phyloP scores from a whole-genome alignment of 2,797 vertebrate genomes.

The Harpagifer antarcticus region DNA sequence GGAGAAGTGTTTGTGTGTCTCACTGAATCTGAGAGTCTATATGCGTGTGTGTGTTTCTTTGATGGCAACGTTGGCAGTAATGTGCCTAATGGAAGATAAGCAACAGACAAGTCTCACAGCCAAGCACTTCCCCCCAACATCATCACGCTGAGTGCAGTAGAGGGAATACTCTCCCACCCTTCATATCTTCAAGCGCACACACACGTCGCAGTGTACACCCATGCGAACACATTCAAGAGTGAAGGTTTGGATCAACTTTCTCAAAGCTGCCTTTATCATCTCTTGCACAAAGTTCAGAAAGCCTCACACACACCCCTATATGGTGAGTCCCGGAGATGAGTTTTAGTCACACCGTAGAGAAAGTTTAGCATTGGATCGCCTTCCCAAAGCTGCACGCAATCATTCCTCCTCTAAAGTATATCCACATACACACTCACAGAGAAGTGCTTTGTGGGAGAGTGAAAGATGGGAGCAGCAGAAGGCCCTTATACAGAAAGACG shows the following conservation, averaged over 20 bases:
- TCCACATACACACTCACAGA: constrained; percentile 16
- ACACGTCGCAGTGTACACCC: neutral
- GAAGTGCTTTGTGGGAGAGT: constrained; percentile 49
- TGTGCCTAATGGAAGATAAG: constrained; percentile 84
- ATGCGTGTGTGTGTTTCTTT: constrained; percentile 51
- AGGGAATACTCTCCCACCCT: constrained; percentile 56
- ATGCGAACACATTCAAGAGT: constrained; percentile 19
- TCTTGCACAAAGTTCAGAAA: constrained; percentile 39
- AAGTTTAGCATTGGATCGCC: constrained; percentile 65
- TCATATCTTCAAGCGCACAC: constrained; percentile 32
- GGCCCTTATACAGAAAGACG: constrained; percentile 65
- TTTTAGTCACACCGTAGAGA: constrained; percentile 69
- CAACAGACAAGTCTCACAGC: constrained; percentile 71
- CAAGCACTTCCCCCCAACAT: constrained; percentile 69
- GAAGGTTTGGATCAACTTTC: constrained; percentile 56
- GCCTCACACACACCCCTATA: neutral
- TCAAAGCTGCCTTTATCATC: constrained; percentile 68
- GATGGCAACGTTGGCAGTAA: constrained; percentile 80
- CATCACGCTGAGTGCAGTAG: constrained; percentile 64
- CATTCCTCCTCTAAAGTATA: constrained; percentile 62
- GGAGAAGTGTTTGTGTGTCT: constrained; percentile 62
- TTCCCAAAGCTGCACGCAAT: constrained; percentile 65
- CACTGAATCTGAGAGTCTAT: constrained; percentile 33
- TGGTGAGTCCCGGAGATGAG: constrained; percentile 54
- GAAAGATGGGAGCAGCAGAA: constrained; percentile 58